Evolutionary conservation across 2,797 vertebrate species (phyloP), one percentile per base, ranked within the genome.

Genomic region (Sylvia borin): DNA sequence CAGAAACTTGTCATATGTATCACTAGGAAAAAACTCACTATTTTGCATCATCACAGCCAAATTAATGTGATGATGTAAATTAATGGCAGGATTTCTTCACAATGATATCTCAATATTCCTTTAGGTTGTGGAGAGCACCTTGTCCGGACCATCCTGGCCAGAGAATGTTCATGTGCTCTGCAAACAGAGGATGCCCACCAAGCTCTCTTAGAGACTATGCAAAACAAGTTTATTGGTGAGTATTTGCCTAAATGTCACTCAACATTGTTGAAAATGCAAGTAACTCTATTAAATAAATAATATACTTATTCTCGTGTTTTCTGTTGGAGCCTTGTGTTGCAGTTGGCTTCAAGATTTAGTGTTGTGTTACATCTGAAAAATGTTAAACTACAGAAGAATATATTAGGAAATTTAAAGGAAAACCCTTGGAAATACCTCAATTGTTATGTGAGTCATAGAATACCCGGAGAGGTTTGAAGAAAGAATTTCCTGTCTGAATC

Each of bases 141-240:
- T 94, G 99, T 99, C 48, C 98, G 99, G 95, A 99, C 99, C 96
- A 99, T 99, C 98, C 97, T 99, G 97, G 99, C 99, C 95, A 98
- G 99, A 98, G 99, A 99, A 98, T 99, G 99, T 98, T 99, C 99
- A 8, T 97, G 98, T 88, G 99, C 99, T 98, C 98, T 99, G 98
- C 99, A 99, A 98, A 98, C 98, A 45, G 99, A 99, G 97, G 99
- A 99, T 97, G 99, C 99, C 95, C 99, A 99, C 97, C 99, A 99
- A 96, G 99, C 99, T 54, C 98, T 99, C 96, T 97, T 99, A 97
- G 99, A 99, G 97, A 99, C 99, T 99, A 99, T 99, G 99, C 99
- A 99, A 99, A 99, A 99, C 97, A 99, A 99, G 97, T 99, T 99
- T 97, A 99, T 99, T 97, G 98, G 99, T 99, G 97, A 99, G 99